A percentile compares a stretch with the other conserved stretches of the same genome.
phyloP scores from a whole-genome alignment of 2,888 invertebrate species.

The Drosophila nigricruria region DNA sequence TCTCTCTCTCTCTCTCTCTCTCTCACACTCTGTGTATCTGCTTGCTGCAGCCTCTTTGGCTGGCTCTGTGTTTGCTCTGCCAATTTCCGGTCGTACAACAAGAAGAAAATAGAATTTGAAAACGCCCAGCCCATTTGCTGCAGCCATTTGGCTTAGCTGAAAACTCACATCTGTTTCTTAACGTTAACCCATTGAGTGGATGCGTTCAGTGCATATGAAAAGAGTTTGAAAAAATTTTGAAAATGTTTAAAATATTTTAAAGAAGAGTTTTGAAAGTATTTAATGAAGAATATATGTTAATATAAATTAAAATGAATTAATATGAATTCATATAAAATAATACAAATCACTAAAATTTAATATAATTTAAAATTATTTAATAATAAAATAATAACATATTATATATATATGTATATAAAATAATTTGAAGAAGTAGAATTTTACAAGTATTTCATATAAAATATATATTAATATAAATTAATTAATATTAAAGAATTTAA shows the following conservation, averaged over 20 bases:
- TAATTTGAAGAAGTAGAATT: no score
- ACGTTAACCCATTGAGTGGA: conserved; percentile 41
- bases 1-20: neutral
- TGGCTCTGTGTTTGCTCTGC: conserved; percentile 53
- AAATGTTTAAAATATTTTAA: neutral
- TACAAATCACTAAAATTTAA: no score
- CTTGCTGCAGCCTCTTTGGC: conserved; percentile 19
- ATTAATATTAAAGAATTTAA: no score
- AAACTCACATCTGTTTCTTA: conserved; percentile 27
- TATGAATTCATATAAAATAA: neutral
- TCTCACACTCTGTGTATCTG: neutral
- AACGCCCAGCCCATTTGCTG: conserved; percentile 10
- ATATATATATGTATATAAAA: no score
- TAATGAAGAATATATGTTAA: neutral
- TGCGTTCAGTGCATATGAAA: neutral
- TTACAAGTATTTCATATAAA: no score
- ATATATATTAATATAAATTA: no score
- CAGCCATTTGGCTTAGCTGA: conserved; percentile 28
- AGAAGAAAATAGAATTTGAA: conserved; percentile 13
- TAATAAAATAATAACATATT: no score
- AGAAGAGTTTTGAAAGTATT: neutral
- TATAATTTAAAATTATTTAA: no score
- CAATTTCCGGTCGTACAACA: conserved; percentile 60
- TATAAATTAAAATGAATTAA: no score
- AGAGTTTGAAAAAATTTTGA: neutral